These are phyloP conservation scores for Channa striata DNA, from an alignment of 2,797 vertebrate genomes.

Conservation along the genomic window DNA sequence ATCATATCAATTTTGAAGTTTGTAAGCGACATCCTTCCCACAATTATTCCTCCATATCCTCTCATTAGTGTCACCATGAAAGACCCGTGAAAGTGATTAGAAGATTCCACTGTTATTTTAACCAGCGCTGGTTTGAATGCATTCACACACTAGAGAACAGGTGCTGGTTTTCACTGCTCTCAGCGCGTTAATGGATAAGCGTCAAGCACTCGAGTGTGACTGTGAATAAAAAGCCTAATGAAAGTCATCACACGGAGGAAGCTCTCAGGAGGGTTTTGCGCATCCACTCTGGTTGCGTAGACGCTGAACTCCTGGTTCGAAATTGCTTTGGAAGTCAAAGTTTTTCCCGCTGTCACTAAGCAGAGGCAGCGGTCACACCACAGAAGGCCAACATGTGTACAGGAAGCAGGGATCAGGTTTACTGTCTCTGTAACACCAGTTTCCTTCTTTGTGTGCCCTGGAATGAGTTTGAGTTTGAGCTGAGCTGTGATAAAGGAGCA, in stretches of 20 bases:
- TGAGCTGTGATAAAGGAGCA: background rate
- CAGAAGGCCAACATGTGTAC: conserved; percentile 28
- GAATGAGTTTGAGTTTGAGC: background rate
- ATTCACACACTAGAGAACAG: conserved; percentile 27
- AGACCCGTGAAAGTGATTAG: conserved; percentile 2
- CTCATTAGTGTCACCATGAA: background rate
- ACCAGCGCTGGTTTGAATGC: background rate
- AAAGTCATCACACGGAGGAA: conserved; percentile 34
- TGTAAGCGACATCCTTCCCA: background rate
- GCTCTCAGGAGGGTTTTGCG: conserved; percentile 13
- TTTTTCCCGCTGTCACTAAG: conserved; percentile 20
- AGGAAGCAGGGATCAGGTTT: conserved; percentile 23
- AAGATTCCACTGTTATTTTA: background rate
- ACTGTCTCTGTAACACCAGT: background rate
- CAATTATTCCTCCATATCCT: conserved; percentile 9
- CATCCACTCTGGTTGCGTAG: conserved; percentile 3
- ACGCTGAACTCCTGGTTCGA: conserved; percentile 14
- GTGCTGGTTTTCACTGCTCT: conserved; percentile 39
- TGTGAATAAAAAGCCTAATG: conserved; percentile 46
- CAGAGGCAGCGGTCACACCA: conserved; percentile 21
- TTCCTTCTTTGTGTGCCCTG: background rate
- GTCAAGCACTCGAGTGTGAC: conserved; percentile 36
- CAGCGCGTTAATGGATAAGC: conserved; percentile 32
- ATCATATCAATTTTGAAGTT: conserved; percentile 12
- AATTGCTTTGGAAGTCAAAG: conserved; percentile 6